Percentiles rank a stretch among this genome's conserved stretches.
Conservation (phyloP, 2,888 invertebrate genomes). For the Stramonita haemastoma region DNA sequence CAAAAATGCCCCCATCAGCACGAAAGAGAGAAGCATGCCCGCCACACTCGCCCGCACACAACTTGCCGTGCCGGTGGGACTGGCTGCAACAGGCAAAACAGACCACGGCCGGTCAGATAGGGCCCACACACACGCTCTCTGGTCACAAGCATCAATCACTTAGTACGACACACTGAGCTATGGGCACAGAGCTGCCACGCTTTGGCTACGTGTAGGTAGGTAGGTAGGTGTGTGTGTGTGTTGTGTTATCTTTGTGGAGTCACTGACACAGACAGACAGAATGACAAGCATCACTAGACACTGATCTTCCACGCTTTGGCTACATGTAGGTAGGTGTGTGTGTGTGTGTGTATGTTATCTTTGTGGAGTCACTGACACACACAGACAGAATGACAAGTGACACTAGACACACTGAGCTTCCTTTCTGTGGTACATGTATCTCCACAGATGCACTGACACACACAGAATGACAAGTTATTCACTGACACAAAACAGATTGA, state of each 20-base stretch:
- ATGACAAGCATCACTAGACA: too few relatives aligned
- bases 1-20: slow-evolving; percentile 28
- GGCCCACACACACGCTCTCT: not conserved
- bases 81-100: slow-evolving; percentile 41
- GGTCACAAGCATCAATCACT: too few relatives aligned
- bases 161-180: not conserved
- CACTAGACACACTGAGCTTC: too few relatives aligned
- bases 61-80: slow-evolving; percentile 19
- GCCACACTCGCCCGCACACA: slow-evolving; percentile 39
- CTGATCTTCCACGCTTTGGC: not conserved
- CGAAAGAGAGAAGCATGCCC: slow-evolving; percentile 33
- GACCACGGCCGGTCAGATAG: not conserved
- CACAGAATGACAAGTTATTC: too few relatives aligned
- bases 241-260: not conserved
- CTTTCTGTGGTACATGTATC: too few relatives aligned
- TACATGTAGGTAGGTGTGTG: not conserved
- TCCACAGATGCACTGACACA: too few relatives aligned
- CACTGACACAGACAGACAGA: too few relatives aligned
- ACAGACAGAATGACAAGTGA: too few relatives aligned
- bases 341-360: not conserved
- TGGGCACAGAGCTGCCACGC: not conserved
- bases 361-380: too few relatives aligned
- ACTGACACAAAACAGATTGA: too few relatives aligned
- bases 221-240: not conserved
- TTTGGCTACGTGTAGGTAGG: not conserved